Percentiles rank a stretch among this genome's conserved stretches.
phyloP scores from a whole-genome alignment of 2,797 vertebrate genomes.

The Platyrinchus mystaceus region DNA sequence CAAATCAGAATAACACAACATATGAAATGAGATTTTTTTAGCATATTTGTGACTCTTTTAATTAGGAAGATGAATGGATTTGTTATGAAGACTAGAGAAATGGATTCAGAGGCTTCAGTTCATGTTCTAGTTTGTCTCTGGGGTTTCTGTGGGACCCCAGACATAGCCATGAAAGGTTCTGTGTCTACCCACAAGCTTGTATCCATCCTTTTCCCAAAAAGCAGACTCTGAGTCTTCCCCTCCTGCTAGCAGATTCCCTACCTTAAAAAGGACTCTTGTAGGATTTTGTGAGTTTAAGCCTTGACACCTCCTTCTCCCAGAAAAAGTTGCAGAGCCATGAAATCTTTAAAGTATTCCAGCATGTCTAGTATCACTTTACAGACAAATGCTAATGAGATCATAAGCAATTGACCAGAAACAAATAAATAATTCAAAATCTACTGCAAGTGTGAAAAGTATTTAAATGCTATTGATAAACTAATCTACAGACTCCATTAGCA shows the following conservation, averaged over 20 bases:
- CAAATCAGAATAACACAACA: not conserved
- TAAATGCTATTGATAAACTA: slow-evolving; percentile 93
- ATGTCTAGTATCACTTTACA: slow-evolving; percentile 69
- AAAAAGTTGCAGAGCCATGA: not conserved
- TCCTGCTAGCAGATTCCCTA: not conserved
- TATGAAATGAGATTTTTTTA: not conserved
- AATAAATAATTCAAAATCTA: slow-evolving; percentile 93
- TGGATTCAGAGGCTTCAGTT: not conserved
- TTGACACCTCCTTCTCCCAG: not conserved
- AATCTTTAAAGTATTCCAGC: slow-evolving; percentile 61
- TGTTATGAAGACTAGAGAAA: not conserved
- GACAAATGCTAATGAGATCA: slow-evolving; percentile 89
- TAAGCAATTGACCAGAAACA: slow-evolving; percentile 86
- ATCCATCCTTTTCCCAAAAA: not conserved
- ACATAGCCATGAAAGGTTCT: fast-evolving
- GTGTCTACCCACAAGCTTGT: not conserved
- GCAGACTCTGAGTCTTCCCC: not conserved
- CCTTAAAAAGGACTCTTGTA: not conserved
- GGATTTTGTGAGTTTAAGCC: not conserved
- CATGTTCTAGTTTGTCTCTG: not conserved
- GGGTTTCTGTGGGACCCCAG: not conserved
- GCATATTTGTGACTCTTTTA: not conserved
- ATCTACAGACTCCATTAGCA: slow-evolving; percentile 85
- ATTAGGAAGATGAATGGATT: not conserved
- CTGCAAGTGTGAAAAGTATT: slow-evolving; percentile 90